Evolutionary conservation across 2,113 vertebrate genomes (phyloP).

Genomic region (Chlamydotis undulata): DNA sequence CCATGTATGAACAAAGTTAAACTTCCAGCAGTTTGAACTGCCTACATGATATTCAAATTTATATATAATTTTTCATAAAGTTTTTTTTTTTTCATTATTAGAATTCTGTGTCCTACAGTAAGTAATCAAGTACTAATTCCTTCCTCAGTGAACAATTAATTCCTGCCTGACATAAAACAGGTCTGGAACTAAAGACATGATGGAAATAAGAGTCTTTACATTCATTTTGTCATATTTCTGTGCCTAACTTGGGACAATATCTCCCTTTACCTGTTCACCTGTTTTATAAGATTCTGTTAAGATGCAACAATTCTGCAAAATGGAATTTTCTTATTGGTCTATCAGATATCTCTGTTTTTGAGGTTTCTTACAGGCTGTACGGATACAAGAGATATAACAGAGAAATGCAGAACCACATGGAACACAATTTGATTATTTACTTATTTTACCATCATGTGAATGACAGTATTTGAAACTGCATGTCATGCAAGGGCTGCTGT

Average conservation of each 20-base stretch:
- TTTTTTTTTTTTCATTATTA: too few relatives aligned
- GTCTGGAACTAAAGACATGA: fast-evolving
- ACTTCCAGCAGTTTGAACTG: neutral
- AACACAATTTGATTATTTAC: neutral
- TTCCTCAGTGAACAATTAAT: neutral
- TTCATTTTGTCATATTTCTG: neutral
- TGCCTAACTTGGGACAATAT: neutral
- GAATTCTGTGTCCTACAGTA: too few relatives aligned
- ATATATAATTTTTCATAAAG: neutral
- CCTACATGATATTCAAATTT: neutral
- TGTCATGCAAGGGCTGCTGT: neutral
- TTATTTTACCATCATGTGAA: neutral
- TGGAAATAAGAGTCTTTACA: neutral
- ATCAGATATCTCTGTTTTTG: neutral
- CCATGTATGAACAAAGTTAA: neutral
- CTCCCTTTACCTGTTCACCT: neutral
- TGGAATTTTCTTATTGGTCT: neutral
- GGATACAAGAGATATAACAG: neutral
- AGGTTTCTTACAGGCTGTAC: neutral
- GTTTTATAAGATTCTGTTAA: neutral
- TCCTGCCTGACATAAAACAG: neutral
- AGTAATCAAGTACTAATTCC: too few relatives aligned
- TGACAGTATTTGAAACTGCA: neutral
- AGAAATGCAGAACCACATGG: fast-evolving
- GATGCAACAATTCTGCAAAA: neutral